Conservation (phyloP, 2,888 invertebrate genomes). For the Melanophora roralis region DNA sequence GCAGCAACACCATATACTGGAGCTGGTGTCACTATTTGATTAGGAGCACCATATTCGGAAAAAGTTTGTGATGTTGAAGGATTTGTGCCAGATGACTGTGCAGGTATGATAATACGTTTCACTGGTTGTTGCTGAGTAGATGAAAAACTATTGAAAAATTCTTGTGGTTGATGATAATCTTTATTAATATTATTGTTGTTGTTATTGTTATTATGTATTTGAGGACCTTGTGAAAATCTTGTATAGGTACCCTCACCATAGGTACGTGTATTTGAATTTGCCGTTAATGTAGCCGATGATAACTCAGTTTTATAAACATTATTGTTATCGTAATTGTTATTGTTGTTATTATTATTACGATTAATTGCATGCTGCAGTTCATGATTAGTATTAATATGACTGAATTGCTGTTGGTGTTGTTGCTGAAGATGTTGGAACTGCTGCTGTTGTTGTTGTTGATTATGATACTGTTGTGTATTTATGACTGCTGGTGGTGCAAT, state of each 20-base stretch:
- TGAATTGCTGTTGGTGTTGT: slow-evolving; percentile 52
- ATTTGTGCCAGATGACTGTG: slow-evolving; percentile 58
- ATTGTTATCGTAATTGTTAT: too few species aligned
- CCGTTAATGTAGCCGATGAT: slow-evolving; percentile 63
- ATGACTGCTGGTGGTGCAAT: slow-evolving; percentile 67
- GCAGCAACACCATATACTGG: slow-evolving; percentile 52
- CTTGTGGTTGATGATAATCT: slow-evolving; percentile 59
- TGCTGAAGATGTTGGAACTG: slow-evolving; percentile 63
- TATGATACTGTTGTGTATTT: slow-evolving; percentile 69
- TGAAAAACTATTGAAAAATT: slow-evolving; percentile 71
- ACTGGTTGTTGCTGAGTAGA: slow-evolving; percentile 65
- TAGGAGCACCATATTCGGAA: slow-evolving; percentile 33
- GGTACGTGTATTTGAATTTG: slow-evolving; percentile 65
- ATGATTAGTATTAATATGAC: slow-evolving; percentile 64
- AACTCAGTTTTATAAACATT: slow-evolving; percentile 68
- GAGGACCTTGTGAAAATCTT: slow-evolving; percentile 64
- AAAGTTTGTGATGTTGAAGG: slow-evolving; percentile 47
- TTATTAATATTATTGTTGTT: slow-evolving; percentile 56
- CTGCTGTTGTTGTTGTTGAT: slow-evolving; percentile 67
- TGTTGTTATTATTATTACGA: slow-evolving; percentile 63
- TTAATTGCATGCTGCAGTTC: slow-evolving; percentile 64
- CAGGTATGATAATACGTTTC: slow-evolving; percentile 31
- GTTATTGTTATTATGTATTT: slow-evolving; percentile 46
- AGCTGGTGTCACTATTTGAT: slow-evolving; percentile 53
- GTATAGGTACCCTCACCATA: slow-evolving; percentile 75